Percentiles rank a stretch among this genome's conserved stretches.
Conservation (phyloP, 2,113 vertebrate genomes). For the Phaethornis superciliosus region DNA sequence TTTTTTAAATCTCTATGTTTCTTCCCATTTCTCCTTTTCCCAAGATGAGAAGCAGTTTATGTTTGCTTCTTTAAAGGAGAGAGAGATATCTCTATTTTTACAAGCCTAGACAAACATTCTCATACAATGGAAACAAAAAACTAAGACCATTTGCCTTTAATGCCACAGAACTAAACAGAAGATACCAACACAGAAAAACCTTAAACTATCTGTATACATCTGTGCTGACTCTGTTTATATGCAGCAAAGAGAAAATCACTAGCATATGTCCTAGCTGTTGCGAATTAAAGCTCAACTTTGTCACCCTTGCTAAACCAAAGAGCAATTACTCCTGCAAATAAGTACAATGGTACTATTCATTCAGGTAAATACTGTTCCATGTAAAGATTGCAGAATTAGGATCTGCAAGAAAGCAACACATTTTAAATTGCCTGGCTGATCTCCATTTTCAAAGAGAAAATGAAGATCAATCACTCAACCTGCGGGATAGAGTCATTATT, state of each 20-base stretch:
- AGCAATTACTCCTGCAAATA: conserved; percentile 47
- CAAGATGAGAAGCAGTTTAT: background rate
- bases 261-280: conserved; percentile 43
- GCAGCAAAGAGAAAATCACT: conserved; percentile 55
- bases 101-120: background rate
- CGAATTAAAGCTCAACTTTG: conserved; percentile 60
- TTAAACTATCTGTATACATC: background rate
- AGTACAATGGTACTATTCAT: conserved; percentile 62
- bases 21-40: background rate
- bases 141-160: conserved; percentile 2
- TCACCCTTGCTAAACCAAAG: conserved; percentile 48
- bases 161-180: conserved; percentile 10
- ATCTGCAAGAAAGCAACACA: background rate
- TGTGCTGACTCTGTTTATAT: conserved; percentile 42
- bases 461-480: conserved; percentile 15
- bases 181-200: background rate
- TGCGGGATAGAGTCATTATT: background rate
- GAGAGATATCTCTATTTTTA: background rate
- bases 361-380: conserved; percentile 20
- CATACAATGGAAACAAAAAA: background rate
- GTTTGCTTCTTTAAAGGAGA: background rate
- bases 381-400: background rate
- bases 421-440: conserved; percentile 19
- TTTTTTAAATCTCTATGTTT: background rate
- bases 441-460: conserved; percentile 33